These are phyloP conservation scores for Eubasilissa regina DNA, from an alignment of 1,140 invertebrate species.

Conservation along the genomic window DNA sequence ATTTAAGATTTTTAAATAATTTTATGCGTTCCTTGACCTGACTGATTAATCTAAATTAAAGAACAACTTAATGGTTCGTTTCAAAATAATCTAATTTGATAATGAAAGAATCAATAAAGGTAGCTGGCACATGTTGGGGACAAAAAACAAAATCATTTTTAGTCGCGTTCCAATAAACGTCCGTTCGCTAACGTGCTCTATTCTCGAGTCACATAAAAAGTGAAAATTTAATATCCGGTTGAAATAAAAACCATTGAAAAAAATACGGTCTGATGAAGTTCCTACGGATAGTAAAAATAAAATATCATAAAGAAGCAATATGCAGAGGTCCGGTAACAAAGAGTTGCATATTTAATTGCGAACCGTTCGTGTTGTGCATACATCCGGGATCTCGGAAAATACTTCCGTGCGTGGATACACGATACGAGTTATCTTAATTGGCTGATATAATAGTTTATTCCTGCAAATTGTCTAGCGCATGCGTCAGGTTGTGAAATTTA, in stretches of 20 bases:
- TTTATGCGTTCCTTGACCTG: too few relatives aligned
- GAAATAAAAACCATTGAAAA: constrained; percentile 36
- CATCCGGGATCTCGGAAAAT: neutral
- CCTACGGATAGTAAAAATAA: neutral
- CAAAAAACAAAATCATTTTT: constrained; percentile 29
- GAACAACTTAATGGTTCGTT: too few relatives aligned
- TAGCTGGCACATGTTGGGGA: too few relatives aligned
- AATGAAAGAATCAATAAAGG: too few relatives aligned
- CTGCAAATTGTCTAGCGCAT: too few relatives aligned
- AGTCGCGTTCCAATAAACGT: constrained; percentile 29
- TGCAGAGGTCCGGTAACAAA: neutral
- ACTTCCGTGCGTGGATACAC: too few relatives aligned
- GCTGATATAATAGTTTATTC: too few relatives aligned
- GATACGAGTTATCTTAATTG: too few relatives aligned
- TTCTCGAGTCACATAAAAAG: constrained; percentile 23
- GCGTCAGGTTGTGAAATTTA: too few relatives aligned
- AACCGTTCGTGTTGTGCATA: neutral
- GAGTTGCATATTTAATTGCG: neutral
- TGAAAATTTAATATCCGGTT: constrained; percentile 52
- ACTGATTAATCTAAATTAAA: too few relatives aligned
- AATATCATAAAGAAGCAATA: constrained; percentile 9
- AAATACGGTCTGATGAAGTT: constrained; percentile 13
- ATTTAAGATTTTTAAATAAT: too few relatives aligned
- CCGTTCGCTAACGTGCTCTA: neutral
- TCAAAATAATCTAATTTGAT: too few relatives aligned